Evolutionary conservation across 2,113 vertebrate species (phyloP), one percentile per base, ranked within the genome.

Genomic region (Bambusicola thoracicus): DNA sequence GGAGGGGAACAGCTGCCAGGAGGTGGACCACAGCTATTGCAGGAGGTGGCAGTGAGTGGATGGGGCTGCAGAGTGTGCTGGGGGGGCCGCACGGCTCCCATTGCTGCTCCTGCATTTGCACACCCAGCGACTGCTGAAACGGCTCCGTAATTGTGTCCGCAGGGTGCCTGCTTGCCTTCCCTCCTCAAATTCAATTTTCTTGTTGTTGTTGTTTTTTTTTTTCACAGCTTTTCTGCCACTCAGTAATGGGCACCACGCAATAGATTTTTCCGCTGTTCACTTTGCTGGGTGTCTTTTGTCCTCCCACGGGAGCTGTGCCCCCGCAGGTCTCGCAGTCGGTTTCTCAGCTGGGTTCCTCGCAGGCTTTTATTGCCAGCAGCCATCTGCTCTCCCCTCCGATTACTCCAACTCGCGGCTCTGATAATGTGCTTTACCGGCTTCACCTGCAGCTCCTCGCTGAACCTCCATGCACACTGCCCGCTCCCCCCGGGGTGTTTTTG

Each of bases 251-350:
- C 51, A 92, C 85, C 93, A 95, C 58, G 82, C 44, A 15, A 76
- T 46, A 16, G 89, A 88, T 90, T 96, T 94, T 53, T 75, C 77
- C 0, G 1, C 81, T 86, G 0, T 86, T 95, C 94, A 70, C 85
- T 95, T 95, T 15, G 41, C 95, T 48, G 77, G 77, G 40, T 75
- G 25, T 91, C 90, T 93, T 94, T 96, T 94, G 92, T 95, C 92
- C 92, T 87, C 5, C 67, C 91, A 44, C 48, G 9, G 92, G 87
- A 94, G 53, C 72, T 94, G 87, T 92, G 92, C 95, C 95, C 87
- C 93, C 21, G 58, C 43, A 38, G 67, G 70, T 91, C 89, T 94
- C 92, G 3, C 91, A 92, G 91, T 41, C 49, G 81, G 87, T 25
- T 85, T 96, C 97, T 85, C 96, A 77, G 95, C 94, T 93, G 95